Percentiles rank a stretch among this genome's conserved stretches.
Conservation (phyloP, 1,140 invertebrate genomes). For the Oryzaephilus surinamensis region DNA sequence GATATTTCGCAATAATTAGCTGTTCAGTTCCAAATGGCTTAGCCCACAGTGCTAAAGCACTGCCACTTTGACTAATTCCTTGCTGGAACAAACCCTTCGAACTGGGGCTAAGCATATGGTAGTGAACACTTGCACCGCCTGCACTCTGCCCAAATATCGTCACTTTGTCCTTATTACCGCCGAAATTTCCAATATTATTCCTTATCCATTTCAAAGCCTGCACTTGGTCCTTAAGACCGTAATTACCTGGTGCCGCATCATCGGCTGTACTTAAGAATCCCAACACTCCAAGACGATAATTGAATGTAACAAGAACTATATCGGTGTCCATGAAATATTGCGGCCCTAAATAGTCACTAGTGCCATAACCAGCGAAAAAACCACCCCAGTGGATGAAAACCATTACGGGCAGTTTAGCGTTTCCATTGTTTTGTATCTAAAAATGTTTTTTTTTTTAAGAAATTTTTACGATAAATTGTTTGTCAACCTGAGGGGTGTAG, state of each 20-base stretch:
- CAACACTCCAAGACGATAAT: constrained; percentile 47
- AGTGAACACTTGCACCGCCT: constrained; percentile 44
- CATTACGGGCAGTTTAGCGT: constrained; percentile 39
- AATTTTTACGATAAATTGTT: no score
- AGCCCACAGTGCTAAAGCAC: constrained; percentile 54
- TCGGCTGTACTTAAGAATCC: constrained; percentile 23
- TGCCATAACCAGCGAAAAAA: constrained; percentile 44
- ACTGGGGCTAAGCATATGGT: constrained; percentile 39
- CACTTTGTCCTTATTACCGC: constrained; percentile 44
- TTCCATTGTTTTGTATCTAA: no score
- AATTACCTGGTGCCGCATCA: constrained; percentile 37
- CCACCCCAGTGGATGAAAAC: constrained; percentile 47
- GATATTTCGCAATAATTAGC: constrained; percentile 7
- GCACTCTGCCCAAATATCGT: constrained; percentile 34
- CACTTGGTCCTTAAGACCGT: constrained; percentile 48
- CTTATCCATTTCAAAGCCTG: constrained; percentile 45
- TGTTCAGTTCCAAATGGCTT: constrained; percentile 13
- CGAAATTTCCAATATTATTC: constrained; percentile 46
- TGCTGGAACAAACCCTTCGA: constrained; percentile 47
- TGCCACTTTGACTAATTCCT: constrained; percentile 68
- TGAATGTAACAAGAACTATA: constrained; percentile 49
- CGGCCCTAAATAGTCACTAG: constrained; percentile 34
- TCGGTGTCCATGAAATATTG: constrained; percentile 45
- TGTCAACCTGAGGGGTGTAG: constrained; percentile 21
- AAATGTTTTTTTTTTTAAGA: no score